Evolutionary conservation across 2,888 invertebrate species (phyloP).

Genomic region (Tribolium freemani): DNA sequence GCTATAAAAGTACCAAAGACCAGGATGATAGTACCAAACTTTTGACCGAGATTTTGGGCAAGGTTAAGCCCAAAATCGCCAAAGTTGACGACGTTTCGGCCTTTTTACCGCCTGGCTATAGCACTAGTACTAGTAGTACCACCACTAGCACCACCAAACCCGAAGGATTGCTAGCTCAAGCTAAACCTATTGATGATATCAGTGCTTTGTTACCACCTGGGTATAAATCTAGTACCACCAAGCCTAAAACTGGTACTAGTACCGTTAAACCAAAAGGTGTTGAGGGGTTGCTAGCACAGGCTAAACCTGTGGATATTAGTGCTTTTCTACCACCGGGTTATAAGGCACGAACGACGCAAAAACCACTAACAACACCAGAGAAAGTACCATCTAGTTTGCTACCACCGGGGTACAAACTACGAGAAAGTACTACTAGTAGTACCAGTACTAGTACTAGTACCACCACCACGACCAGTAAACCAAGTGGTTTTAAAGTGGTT

Average conservation of each 20-base stretch:
- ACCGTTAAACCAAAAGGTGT: slow-evolving; percentile 20
- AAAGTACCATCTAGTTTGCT: slow-evolving; percentile 69
- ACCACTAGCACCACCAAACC: not conserved
- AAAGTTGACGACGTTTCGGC: slow-evolving; percentile 69
- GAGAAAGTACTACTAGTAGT: slow-evolving; percentile 33
- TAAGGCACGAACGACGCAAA: slow-evolving; percentile 60
- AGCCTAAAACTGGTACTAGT: too few relatives aligned
- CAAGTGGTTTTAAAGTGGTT: slow-evolving; percentile 76
- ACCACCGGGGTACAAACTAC: slow-evolving; percentile 72
- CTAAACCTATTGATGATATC: slow-evolving; percentile 69
- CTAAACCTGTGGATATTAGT: slow-evolving; percentile 69
- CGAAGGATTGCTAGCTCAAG: slow-evolving; percentile 45
- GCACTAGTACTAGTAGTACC: slow-evolving; percentile 51
- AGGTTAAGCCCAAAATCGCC: slow-evolving; percentile 36
- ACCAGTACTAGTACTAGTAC: slow-evolving; percentile 55
- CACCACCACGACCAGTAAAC: slow-evolving; percentile 68
- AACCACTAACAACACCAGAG: slow-evolving; percentile 56
- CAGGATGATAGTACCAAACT: slow-evolving; percentile 52
- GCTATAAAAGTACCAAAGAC: slow-evolving; percentile 69
- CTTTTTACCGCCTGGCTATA: slow-evolving; percentile 74
- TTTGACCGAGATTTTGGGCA: slow-evolving; percentile 53
- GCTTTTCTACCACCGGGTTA: slow-evolving; percentile 77
- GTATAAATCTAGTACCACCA: slow-evolving; percentile 68
- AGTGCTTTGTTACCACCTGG: slow-evolving; percentile 78
- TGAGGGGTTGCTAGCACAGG: slow-evolving; percentile 48